Evolutionary conservation across 2,113 vertebrate genomes (phyloP), one percentile per base, ranked within the genome.

Genomic region (Jaculus jaculus): DNA sequence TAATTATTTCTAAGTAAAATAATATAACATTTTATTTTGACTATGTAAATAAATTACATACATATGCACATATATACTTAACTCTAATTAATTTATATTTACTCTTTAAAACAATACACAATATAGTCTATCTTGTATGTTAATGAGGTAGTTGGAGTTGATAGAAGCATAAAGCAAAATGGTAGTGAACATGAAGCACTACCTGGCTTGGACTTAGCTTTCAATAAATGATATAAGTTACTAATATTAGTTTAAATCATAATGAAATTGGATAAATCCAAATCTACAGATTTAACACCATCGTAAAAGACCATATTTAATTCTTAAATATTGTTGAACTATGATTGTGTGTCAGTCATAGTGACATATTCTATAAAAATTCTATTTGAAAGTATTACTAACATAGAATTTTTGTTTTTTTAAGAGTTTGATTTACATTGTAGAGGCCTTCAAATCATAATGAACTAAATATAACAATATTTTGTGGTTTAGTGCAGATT

Each of bases 211-310:
- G 39, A 75, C 1, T 30, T 94, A 20, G 4, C 3, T 69, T 16
- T 84, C 16, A 84, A 30, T 47, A 24, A 80, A 84, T 32, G 13
- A 21, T 78, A 86, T 26, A 16, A 69, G 42, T 15, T 32, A 83
- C 34, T 83, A 72, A 58, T n/a, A 84, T 80, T 63, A 91, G 51
- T 34, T 89, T 86, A 86, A 24, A 21, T 51, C 74, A 79, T 73
- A 90, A 68, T 17, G 4, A 60, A 87, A 66, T 51, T 0, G 58
- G 3, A 3, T 18, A 20, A 87, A 75, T 80, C 42, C 13, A 77
- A 60, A 60, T 81, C 34, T 84, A 81, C 1, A 23, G 47, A 85
- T 72, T 66, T 5, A 84, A 12, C 4, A 24, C 34, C 66, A 58
- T 8, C 34, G 28, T 30, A 20, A 82, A 81, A 61, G 3, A 18